Percentiles rank a stretch among this genome's conserved stretches.
phyloP scores from a whole-genome alignment of 2,888 invertebrate genomes.

The Diloba caeruleocephala region DNA sequence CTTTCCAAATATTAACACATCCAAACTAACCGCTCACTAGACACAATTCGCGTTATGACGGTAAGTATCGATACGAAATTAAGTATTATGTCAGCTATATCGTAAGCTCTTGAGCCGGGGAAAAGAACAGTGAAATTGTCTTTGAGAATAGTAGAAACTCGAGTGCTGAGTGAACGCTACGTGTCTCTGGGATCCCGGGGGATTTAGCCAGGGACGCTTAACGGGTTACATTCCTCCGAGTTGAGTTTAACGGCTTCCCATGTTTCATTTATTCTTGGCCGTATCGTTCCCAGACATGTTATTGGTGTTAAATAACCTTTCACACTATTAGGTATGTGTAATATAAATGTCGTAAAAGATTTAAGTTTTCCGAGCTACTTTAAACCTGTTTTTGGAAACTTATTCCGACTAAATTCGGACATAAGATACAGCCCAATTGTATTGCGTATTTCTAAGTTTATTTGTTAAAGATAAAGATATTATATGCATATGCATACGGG shows the following conservation, averaged over 20 bases:
- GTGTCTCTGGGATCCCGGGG: constrained; percentile 74
- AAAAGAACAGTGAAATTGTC: constrained; percentile 79
- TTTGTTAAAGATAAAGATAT: neutral
- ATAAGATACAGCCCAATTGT: neutral
- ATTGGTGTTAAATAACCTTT: constrained; percentile 32
- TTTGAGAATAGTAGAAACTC: constrained; percentile 76
- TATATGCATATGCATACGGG: too few species aligned
- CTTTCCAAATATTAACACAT: too few species aligned
- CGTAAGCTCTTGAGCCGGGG: constrained; percentile 66
- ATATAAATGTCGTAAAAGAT: constrained; percentile 20
- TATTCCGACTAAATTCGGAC: constrained; percentile 1
- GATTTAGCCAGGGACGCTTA: constrained; percentile 71
- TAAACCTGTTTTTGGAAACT: constrained; percentile 4
- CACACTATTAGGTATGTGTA: neutral
- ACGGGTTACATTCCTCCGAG: constrained; percentile 74
- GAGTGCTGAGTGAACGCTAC: constrained; percentile 79
- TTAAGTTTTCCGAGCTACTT: constrained; percentile 2
- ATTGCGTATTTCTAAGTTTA: neutral
- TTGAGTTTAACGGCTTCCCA: constrained; percentile 66
- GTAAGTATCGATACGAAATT: constrained; percentile 62
- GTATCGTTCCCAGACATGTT: constrained; percentile 48
- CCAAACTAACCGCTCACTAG: neutral
- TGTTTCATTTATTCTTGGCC: constrained; percentile 68
- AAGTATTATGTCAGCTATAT: constrained; percentile 72
- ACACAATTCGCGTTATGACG: constrained; percentile 11